Conservation (phyloP, 2,888 invertebrate genomes). For the Cosmia trapezina region DNA sequence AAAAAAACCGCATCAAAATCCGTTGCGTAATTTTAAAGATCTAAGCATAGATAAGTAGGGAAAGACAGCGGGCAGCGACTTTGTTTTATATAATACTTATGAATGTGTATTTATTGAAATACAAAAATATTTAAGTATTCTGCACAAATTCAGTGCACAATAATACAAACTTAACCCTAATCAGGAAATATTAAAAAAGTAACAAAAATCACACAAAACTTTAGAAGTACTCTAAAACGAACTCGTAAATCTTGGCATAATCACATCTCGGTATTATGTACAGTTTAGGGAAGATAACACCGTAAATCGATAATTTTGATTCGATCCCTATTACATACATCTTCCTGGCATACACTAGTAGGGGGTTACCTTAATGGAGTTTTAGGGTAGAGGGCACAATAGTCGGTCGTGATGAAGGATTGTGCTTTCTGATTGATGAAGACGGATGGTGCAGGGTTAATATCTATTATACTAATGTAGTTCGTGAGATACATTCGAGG, state of each 20-base stretch:
- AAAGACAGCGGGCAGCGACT: too few relatives aligned
- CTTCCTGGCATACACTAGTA: constrained; percentile 26
- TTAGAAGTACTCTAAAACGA: too few relatives aligned
- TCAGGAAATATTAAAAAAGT: too few relatives aligned
- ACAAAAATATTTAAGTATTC: too few relatives aligned
- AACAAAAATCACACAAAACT: neutral
- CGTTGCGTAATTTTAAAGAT: too few relatives aligned
- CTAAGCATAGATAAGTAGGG: too few relatives aligned
- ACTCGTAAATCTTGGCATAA: neutral
- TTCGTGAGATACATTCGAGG: constrained; percentile 41
- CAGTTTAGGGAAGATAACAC: neutral
- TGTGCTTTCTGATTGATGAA: constrained; percentile 72
- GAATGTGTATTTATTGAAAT: too few relatives aligned
- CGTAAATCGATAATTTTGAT: constrained; percentile 14
- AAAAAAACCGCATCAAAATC: too few relatives aligned
- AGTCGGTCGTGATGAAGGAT: constrained; percentile 64
- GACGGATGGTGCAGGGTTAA: constrained; percentile 64
- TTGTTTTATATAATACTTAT: too few relatives aligned
- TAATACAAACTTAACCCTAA: too few relatives aligned
- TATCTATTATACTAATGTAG: constrained; percentile 41
- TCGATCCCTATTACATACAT: neutral
- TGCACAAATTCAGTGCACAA: too few relatives aligned
- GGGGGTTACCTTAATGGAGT: constrained; percentile 67
- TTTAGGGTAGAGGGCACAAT: constrained; percentile 68
- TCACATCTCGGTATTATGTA: neutral